Conservation (phyloP, 2,113 vertebrate genomes). For the Bucco capensis region DNA sequence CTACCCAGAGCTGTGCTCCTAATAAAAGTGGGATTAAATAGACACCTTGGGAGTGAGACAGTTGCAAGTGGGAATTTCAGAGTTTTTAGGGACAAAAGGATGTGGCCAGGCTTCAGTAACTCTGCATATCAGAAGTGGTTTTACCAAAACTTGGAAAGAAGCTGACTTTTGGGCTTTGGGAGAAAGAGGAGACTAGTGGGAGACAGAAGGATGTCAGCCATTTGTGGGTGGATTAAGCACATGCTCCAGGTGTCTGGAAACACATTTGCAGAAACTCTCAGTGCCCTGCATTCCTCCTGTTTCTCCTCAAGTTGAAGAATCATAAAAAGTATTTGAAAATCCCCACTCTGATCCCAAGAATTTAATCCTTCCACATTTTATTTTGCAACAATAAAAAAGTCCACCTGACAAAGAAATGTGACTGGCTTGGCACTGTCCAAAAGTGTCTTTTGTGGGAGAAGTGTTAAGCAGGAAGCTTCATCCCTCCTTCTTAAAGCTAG, state of each 20-base stretch:
- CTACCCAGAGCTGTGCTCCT: background rate
- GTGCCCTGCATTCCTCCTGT: background rate
- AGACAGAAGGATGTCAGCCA: constrained; percentile 26
- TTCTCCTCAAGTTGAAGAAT: background rate
- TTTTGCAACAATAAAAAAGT: background rate
- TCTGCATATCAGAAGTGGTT: background rate
- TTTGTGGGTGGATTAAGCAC: constrained; percentile 16
- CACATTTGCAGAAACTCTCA: background rate
- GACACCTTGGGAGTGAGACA: constrained; percentile 8
- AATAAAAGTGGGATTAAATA: constrained; percentile 22
- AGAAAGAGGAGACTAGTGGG: background rate
- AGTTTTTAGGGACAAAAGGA: background rate
- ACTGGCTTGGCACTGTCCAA: background rate
- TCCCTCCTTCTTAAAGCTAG: background rate
- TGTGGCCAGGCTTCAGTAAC: background rate
- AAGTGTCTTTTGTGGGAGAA: background rate
- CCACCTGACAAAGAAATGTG: background rate
- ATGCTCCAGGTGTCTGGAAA: background rate
- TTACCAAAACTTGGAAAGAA: background rate
- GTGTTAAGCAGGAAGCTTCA: background rate
- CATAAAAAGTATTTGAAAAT: background rate
- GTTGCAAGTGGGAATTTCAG: background rate
- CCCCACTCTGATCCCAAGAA: background rate
- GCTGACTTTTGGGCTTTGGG: background rate
- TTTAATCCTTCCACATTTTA: background rate